Conservation (phyloP, 2,888 invertebrate genomes). For the Perithous albicinctus region DNA sequence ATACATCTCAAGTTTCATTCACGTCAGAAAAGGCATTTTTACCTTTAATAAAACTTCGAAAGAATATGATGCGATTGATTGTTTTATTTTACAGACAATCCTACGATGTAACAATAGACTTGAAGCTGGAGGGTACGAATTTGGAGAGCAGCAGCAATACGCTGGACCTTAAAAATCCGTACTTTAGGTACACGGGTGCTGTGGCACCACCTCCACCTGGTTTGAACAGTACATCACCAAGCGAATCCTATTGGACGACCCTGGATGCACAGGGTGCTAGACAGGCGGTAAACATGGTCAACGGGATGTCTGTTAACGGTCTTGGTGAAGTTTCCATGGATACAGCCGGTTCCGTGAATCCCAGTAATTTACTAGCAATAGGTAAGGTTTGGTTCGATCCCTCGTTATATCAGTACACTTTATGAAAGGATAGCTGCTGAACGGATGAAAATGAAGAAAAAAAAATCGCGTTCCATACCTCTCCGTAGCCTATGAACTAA, state of each 20-base stretch:
- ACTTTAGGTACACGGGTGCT: conserved; percentile 98
- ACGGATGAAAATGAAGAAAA: conserved; percentile 11
- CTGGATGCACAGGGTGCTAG: conserved; percentile 91
- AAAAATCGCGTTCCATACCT: conserved; percentile 7
- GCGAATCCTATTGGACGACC: conserved; percentile 96
- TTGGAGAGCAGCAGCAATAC: conserved; percentile 94
- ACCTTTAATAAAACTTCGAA: not conserved
- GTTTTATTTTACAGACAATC: conserved; percentile 91
- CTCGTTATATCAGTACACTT: conserved; percentile 71
- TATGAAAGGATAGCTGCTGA: conserved; percentile 62
- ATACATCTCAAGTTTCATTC: not conserved
- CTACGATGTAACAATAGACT: conserved; percentile 98
- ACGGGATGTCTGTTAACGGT: conserved; percentile 91
- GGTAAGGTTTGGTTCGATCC: conserved; percentile 79
- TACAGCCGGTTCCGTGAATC: conserved; percentile 87
- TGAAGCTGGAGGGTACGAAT: conserved; percentile 95
- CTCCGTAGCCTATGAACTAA: conserved; percentile 34
- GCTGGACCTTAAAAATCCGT: conserved; percentile 98
- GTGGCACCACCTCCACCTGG: conserved; percentile 97
- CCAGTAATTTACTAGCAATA: conserved; percentile 84
- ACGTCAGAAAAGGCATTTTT: not conserved
- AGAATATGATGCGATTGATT: conserved; percentile 4
- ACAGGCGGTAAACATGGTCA: conserved; percentile 90
- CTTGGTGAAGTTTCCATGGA: conserved; percentile 91
- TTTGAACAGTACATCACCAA: conserved; percentile 95